Conservation (phyloP, 2,113 vertebrate species). For the Ailuropoda melanoleuca region DNA sequence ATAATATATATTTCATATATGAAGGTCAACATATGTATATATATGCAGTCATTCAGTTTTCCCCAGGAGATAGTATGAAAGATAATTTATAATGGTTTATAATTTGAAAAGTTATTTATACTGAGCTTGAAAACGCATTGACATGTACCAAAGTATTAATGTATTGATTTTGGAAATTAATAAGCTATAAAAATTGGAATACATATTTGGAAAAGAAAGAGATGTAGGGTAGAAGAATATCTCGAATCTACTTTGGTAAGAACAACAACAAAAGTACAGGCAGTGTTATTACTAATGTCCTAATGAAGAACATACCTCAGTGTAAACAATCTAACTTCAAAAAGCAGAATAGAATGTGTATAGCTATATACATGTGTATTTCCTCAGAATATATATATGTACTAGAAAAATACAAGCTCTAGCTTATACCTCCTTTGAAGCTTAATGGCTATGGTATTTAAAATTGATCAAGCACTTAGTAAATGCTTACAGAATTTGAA, state of each 20-base stretch:
- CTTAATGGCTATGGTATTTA: not conserved
- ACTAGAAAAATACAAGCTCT: not conserved
- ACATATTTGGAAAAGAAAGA: conserved; percentile 13
- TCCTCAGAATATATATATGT: not conserved
- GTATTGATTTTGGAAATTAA: conserved; percentile 18
- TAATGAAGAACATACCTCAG: not conserved
- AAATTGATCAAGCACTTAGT: not conserved
- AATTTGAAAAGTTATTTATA: conserved; percentile 39
- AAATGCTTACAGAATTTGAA: not conserved
- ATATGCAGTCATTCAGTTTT: not conserved
- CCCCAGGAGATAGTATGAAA: not conserved
- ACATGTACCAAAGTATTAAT: not conserved
- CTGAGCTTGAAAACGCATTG: conserved; percentile 13
- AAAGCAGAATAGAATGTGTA: not conserved
- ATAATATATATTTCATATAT: conserved; percentile 1
- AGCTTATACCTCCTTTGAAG: not conserved
- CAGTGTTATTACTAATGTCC: not conserved
- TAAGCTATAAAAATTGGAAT: conserved; percentile 34
- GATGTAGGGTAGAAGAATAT: not conserved
- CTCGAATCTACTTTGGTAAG: not conserved
- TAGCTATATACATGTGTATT: not conserved
- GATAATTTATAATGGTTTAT: not conserved
- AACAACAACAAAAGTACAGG: not conserved
- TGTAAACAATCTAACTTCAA: conserved; percentile 13
- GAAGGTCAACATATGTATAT: not conserved